These are phyloP conservation scores for Choloepus didactylus DNA, from an alignment of 2,797 vertebrate genomes.

Conservation along the genomic window DNA sequence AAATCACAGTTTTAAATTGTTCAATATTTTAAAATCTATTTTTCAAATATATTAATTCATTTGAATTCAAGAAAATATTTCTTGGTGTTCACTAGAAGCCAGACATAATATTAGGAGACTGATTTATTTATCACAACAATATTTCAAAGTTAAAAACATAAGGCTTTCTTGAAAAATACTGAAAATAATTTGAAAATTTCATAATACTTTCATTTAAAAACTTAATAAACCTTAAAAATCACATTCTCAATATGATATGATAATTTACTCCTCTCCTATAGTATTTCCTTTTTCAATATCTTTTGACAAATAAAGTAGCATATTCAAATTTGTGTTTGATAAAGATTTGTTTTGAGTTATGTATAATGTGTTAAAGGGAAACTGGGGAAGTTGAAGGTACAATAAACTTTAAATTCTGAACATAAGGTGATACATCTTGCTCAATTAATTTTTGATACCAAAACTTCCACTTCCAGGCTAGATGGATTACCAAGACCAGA, in stretches of 20 bases:
- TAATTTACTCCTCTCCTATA: background rate
- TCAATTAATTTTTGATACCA: background rate
- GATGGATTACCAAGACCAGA: background rate
- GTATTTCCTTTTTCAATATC: background rate
- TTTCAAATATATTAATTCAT: no score
- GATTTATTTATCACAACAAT: no score
- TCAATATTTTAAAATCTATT: no score
- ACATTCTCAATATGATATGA: background rate
- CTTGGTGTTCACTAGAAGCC: background rate
- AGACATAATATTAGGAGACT: no score
- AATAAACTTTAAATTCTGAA: background rate
- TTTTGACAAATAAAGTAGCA: background rate
- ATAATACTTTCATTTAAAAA: background rate
- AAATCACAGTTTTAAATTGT: no score
- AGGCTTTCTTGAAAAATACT: background rate
- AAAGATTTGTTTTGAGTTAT: background rate
- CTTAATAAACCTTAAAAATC: background rate
- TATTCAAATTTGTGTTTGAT: background rate
- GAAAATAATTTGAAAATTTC: background rate
- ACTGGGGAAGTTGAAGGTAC: background rate
- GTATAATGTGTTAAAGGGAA: background rate
- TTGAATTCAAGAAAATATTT: no score
- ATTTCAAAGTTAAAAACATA: no score
- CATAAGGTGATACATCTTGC: background rate
- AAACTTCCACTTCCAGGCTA: background rate